Evolutionary conservation across 2,113 vertebrate genomes (phyloP).

Genomic region (Menura novaehollandiae): DNA sequence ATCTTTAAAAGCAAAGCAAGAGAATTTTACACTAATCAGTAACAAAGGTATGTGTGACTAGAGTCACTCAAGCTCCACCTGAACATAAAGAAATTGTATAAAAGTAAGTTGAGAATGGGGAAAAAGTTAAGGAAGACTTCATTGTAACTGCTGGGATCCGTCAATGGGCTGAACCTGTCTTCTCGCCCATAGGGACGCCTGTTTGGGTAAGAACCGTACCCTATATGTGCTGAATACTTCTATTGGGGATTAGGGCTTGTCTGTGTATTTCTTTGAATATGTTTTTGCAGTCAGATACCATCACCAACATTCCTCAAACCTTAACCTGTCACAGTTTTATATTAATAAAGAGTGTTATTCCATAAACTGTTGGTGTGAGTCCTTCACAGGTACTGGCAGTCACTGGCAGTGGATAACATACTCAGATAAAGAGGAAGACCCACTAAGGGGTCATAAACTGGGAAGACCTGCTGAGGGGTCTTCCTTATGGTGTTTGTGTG

Average conservation of each 20-base stretch:
- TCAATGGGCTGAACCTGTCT: neutral
- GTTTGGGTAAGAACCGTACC: neutral
- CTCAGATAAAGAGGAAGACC: neutral
- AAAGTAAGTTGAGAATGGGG: neutral
- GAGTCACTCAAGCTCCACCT: neutral
- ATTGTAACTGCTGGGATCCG: neutral
- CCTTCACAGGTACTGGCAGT: neutral
- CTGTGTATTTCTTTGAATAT: neutral
- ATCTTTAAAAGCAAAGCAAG: neutral
- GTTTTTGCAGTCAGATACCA: neutral
- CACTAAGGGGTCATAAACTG: too few relatives aligned
- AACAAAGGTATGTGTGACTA: neutral
- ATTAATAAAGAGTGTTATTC: neutral
- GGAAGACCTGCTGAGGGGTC: neutral
- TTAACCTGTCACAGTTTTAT: neutral
- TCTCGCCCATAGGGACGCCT: neutral
- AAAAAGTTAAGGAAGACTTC: neutral
- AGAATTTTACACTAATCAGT: neutral
- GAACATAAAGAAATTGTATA: neutral
- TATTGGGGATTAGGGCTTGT: neutral
- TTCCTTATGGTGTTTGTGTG: neutral
- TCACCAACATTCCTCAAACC: neutral
- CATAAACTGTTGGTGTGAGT: neutral
- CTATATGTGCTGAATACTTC: neutral
- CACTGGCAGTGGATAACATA: neutral